Conservation (phyloP, 2,113 vertebrate species). For the Rhizomys pruinosus region DNA sequence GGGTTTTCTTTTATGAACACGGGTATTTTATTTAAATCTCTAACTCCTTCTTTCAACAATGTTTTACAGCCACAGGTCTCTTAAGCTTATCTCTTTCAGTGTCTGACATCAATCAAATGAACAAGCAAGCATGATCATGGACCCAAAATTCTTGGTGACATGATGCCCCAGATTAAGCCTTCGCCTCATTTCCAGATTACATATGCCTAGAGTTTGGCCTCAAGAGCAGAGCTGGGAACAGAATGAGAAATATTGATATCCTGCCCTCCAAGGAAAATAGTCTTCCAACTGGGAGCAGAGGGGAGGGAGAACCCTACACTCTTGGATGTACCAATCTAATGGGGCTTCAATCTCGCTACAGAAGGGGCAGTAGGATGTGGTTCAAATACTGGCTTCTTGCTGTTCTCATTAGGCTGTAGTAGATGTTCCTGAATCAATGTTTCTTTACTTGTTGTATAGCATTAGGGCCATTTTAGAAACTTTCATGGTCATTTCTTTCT, state of each 20-base stretch:
- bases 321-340: too few species aligned
- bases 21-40: not conserved
- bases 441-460: constrained; percentile 32
- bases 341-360: not conserved
- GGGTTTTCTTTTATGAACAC: not conserved
- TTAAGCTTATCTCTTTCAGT: not conserved
- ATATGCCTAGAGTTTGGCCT: not conserved
- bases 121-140: not conserved
- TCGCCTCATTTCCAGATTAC: not conserved
- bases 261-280: not conserved
- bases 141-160: not conserved
- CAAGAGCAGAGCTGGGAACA: not conserved
- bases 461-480: constrained; percentile 10
- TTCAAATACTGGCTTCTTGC: not conserved
- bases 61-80: not conserved
- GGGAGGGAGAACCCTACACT: not conserved
- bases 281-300: not conserved
- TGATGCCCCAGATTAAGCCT: not conserved
- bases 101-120: not conserved
- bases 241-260: not conserved
- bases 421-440: constrained; percentile 5
- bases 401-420: not conserved
- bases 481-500: not conserved
- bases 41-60: not conserved
- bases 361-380: not conserved